A percentile compares a stretch with the other conserved stretches of the same genome.
Evolutionary conservation across 92 coral and sea anemone species (phyloP).

Genomic region (Micromussa lordhowensis): DNA sequence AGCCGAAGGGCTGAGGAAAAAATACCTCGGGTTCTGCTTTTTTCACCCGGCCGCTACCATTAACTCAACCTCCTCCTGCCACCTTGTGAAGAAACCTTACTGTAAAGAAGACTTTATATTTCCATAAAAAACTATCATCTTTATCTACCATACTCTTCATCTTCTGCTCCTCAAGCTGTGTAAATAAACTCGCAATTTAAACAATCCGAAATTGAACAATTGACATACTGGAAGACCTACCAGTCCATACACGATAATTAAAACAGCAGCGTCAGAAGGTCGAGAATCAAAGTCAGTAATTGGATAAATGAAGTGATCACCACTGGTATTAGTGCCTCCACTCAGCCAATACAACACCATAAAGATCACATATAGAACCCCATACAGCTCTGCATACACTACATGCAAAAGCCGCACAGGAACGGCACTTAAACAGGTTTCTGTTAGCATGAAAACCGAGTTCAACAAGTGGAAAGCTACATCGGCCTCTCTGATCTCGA

Average conservation of each 20-base stretch:
- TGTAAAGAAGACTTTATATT: no score
- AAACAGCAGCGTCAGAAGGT: constrained; percentile 4
- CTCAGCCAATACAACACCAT: constrained; percentile 73
- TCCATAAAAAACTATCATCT: no score
- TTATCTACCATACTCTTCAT: background rate
- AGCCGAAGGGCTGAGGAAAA: no score
- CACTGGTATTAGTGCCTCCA: constrained; percentile 63
- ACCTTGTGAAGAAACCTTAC: no score
- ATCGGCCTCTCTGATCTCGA: constrained; percentile 42
- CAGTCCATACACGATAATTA: constrained; percentile 23
- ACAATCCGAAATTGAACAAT: constrained; percentile 60
- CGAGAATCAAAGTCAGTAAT: constrained; percentile 38
- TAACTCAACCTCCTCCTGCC: no score
- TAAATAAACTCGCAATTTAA: constrained; percentile 50
- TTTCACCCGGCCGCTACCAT: no score
- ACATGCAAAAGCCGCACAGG: constrained; percentile 78
- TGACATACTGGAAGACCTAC: constrained; percentile 57
- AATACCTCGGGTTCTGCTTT: no score
- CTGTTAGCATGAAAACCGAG: constrained; percentile 73
- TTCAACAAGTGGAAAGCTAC: constrained; percentile 72
- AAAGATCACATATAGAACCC: constrained; percentile 53
- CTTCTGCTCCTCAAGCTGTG: background rate
- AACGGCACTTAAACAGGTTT: constrained; percentile 60
- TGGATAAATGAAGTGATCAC: constrained; percentile 68
- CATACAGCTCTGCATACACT: constrained; percentile 69